Evolutionary conservation across 2,113 vertebrate species (phyloP), one percentile per base, ranked within the genome.

Genomic region (Columba livia): DNA sequence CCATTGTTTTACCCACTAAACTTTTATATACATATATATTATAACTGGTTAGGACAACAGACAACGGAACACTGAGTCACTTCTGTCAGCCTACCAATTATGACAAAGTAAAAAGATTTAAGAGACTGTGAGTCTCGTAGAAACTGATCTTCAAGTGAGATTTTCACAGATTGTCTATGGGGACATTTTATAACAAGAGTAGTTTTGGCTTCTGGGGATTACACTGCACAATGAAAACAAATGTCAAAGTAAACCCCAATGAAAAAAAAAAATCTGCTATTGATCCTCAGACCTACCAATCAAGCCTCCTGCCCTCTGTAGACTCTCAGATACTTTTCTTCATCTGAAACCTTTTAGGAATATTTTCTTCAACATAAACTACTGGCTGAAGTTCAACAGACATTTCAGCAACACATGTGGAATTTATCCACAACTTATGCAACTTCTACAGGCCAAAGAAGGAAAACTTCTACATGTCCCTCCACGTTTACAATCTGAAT

Each of bases 271-370:
- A 86, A 85, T 95, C 81, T 97, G 84, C n/a, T 93, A 94, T 90
- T 92, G 96, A 97, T 85, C 80, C 79, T 89, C 61, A 91, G 89
- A 84, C 85, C 87, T 61, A 91, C 90, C 90, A 60, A 67, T 87
- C 93, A 95, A 93, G 73, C 66, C 65, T 88, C 77, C 36, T 89
- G 75, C 70, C 88, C 80, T 97, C 66, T 50, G 12, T 53, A 95
- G 80, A 85, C 86, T 92, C 54, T 57, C 81, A 94, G 96, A 96
- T 67, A 94, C 80, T 96, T 94, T 69, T 88, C 74, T 93, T 97
- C 80, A 72, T 96, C 94, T 97, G 91, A 98, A 97, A 93, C 90
- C 88, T 92, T 90, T 96, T 92, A 96, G 91, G 94, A 95, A 80
- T 92, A 91, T 66, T 96, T 83, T 95, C 61, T 88, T 79, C 85